Conservation (phyloP, 2,113 vertebrate genomes). For the Lanius ludovicianus region DNA sequence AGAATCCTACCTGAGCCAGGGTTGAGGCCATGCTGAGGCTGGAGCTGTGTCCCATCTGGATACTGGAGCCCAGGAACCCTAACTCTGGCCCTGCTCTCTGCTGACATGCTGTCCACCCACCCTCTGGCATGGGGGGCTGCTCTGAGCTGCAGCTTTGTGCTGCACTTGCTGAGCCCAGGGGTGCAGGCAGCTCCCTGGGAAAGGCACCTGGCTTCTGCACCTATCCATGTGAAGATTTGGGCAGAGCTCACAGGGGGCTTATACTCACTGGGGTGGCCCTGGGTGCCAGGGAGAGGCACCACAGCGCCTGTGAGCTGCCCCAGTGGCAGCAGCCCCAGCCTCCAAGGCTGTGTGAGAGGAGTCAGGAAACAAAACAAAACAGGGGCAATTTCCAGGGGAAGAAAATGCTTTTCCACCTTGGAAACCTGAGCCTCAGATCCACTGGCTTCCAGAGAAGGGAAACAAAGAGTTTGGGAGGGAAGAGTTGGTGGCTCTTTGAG, state of each 20-base stretch:
- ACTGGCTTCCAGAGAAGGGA: neutral
- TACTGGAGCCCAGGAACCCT: neutral
- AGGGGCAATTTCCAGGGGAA: neutral
- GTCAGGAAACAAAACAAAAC: neutral
- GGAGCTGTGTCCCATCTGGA: neutral
- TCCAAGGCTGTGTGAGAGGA: neutral
- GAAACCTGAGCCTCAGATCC: neutral
- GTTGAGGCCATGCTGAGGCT: neutral
- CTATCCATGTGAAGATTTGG: accelerated
- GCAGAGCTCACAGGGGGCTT: neutral
- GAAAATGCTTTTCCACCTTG: neutral
- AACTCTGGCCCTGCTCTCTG: neutral
- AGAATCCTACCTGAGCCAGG: neutral
- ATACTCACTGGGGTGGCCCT: accelerated
- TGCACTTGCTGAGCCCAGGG: neutral
- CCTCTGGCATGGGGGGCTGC: accelerated
- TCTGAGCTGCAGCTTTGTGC: neutral
- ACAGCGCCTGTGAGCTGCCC: neutral
- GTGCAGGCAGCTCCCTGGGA: neutral
- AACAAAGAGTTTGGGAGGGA: neutral
- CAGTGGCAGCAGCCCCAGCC: accelerated
- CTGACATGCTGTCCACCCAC: accelerated
- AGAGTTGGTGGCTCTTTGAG: neutral
- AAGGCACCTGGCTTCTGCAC: neutral
- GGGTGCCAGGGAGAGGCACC: neutral